phyloP scores from a whole-genome alignment of 2,113 vertebrate species.

The Labrus mixtus region DNA sequence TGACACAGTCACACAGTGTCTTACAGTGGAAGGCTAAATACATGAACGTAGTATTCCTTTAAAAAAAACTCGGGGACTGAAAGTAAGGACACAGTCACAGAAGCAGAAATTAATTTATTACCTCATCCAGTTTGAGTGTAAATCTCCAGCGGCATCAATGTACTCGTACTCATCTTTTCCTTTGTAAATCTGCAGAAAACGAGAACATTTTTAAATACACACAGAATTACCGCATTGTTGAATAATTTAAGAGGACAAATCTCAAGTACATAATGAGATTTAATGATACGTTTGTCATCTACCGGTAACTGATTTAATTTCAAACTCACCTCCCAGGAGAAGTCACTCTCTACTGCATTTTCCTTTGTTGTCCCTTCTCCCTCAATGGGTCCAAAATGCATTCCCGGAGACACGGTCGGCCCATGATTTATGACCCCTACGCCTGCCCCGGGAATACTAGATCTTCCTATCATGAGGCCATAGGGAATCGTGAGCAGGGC shows the following conservation, averaged over 20 bases:
- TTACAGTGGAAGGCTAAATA: too few species aligned
- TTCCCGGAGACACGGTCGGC: conserved; percentile 76
- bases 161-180: conserved; percentile 82
- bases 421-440: conserved; percentile 88
- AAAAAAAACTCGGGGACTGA: too few species aligned
- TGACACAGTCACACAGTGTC: too few species aligned
- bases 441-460: conserved; percentile 83
- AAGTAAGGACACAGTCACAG: background rate
- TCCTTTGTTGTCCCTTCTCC: conserved; percentile 82
- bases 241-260: background rate
- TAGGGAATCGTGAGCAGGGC: conserved; percentile 85
- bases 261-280: background rate
- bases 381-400: conserved; percentile 88
- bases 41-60: too few species aligned
- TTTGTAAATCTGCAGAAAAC: conserved; percentile 81
- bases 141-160: conserved; percentile 82
- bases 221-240: background rate
- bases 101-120: conserved; percentile 50
- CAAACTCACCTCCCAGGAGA: conserved; percentile 88
- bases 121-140: conserved; percentile 90
- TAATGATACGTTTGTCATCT: too few species aligned
- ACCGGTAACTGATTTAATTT: background rate
- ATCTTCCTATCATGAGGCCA: conserved; percentile 83
- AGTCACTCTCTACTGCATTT: conserved; percentile 80
- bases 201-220: background rate